Percentiles rank a stretch among this genome's conserved stretches.
Evolutionary conservation across 2,888 invertebrate species (phyloP).

Genomic region (Crematogaster levior): DNA sequence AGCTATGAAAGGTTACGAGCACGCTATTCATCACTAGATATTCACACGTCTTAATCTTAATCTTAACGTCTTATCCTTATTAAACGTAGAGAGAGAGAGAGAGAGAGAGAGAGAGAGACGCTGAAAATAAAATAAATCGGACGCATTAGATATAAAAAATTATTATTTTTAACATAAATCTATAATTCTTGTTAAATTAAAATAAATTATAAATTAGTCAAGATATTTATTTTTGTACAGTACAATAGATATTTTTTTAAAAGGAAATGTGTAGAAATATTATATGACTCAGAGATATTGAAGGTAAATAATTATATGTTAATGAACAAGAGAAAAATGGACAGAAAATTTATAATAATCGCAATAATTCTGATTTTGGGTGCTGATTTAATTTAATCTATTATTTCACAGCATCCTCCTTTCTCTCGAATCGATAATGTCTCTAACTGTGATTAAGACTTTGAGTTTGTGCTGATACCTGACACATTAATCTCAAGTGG

Average conservation of each 20-base stretch:
- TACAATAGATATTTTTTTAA: not conserved
- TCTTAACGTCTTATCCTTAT: constrained; percentile 26
- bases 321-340: not conserved
- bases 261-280: constrained; percentile 9
- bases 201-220: not conserved
- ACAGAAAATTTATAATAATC: constrained; percentile 15
- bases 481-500: constrained; percentile 54
- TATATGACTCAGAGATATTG: not conserved
- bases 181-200: not conserved
- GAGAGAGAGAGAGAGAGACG: no score
- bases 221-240: not conserved
- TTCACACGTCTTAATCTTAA: constrained; percentile 42
- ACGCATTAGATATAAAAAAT: constrained; percentile 4
- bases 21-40: constrained; percentile 30
- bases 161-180: not conserved
- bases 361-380: constrained; percentile 30
- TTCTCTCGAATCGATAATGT: constrained; percentile 35
- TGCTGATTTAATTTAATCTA: constrained; percentile 12
- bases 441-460: constrained; percentile 1
- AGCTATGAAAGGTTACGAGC: constrained; percentile 36
- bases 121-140: constrained; percentile 5
- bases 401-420: constrained; percentile 13
- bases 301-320: constrained; percentile 3
- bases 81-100: no score
- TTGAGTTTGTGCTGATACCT: constrained; percentile 47